Percentiles rank a stretch among this genome's conserved stretches.
Conservation (phyloP, 2,113 vertebrate species). For the Lepisosteus oculatus region DNA sequence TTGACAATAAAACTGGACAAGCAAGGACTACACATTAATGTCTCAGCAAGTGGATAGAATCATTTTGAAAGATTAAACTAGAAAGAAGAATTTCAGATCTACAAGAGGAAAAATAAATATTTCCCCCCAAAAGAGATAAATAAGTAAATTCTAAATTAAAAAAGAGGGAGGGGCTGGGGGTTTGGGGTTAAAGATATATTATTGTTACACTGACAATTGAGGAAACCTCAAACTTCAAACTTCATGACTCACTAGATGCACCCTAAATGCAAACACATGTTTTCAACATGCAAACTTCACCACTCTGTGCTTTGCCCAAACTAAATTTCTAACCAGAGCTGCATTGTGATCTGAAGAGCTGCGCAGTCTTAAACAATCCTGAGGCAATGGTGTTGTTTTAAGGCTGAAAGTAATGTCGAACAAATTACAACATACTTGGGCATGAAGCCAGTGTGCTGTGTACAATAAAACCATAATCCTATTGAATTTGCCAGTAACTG, state of each 20-base stretch:
- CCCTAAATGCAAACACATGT: too few species aligned
- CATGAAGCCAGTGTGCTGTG: constrained; percentile 32
- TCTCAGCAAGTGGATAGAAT: too few species aligned
- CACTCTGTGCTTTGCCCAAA: not conserved
- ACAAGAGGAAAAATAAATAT: too few species aligned
- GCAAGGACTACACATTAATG: too few species aligned
- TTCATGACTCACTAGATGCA: too few species aligned
- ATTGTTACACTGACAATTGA: constrained; percentile 11
- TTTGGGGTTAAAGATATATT: constrained; percentile 6
- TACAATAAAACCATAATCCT: constrained; percentile 38
- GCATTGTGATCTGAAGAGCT: constrained; percentile 9
- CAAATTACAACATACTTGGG: constrained; percentile 40
- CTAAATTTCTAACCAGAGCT: constrained; percentile 10
- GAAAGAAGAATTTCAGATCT: too few species aligned
- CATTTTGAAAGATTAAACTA: too few species aligned
- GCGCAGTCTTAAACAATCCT: constrained; percentile 11
- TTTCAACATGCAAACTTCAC: not conserved
- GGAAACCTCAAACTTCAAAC: not conserved
- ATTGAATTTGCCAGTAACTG: constrained; percentile 32
- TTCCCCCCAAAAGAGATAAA: too few species aligned
- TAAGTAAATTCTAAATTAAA: too few species aligned
- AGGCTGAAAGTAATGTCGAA: constrained; percentile 31
- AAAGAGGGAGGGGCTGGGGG: too few species aligned
- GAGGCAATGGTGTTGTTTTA: constrained; percentile 26
- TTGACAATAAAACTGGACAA: too few species aligned